Evolutionary conservation across 2,888 invertebrate species (phyloP), one percentile per base, ranked within the genome.

Genomic region (Xestobium rufovillosum): DNA sequence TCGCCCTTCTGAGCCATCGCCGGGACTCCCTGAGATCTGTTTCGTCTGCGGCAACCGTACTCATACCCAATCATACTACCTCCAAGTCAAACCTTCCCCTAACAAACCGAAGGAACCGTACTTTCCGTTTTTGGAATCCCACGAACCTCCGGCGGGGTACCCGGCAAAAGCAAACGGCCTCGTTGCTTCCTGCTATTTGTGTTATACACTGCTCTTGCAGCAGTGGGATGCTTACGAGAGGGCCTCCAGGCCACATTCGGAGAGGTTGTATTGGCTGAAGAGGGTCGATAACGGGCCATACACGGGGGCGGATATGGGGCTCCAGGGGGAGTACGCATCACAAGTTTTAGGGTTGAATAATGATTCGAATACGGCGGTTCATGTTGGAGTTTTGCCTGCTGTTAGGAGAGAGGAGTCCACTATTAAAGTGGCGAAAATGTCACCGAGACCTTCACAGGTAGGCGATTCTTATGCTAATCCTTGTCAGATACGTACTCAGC

Each of bases 161-260:
- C 68, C 76, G 28, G 66, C 49, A 14, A 57, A 54, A 43, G 53
- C 50, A 38, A 58, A 58, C 19, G 44, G 44, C 10, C 70, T 72
- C 26, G 82, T 87, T 25, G 76, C 80, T 50, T 77, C 83, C 39
- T 94, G 94, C 68, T 78, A 79, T 63, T 76, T 92, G 16, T 94
- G 94, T 68, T 87, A 83, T 66, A 80, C 83, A 34, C 75, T 90
- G 56, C 75, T 94, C 27, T 73, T 82, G 37, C 85, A 90, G 63
- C 94, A 94, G 67, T 94, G 94, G 94, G 87, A 92, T 55, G 76
- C 82, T 44, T 87, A 87, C 63, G 92, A 94, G 67, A 71, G 83
- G 27, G 83, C 83, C 55, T 53, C 58, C 58, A 84, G 86, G 50
- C 90, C 92, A 1, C 83, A 88, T 61, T 74, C 80, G 47, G 89